Evolutionary conservation across 2,113 vertebrate genomes (phyloP), one percentile per base, ranked within the genome.

Genomic region (Istiophorus platypterus): DNA sequence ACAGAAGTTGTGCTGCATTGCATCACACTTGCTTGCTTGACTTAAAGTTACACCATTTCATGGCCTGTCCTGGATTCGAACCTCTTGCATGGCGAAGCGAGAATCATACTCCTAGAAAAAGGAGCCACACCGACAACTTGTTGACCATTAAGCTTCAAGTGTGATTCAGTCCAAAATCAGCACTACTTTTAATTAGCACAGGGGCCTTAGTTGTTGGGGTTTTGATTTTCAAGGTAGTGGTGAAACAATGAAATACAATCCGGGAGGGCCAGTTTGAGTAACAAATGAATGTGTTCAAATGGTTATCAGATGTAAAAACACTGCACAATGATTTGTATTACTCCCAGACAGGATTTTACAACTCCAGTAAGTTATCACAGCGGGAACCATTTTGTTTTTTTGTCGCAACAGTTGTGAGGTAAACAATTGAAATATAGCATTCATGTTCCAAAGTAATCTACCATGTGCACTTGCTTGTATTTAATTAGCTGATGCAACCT

Each of bases 31-130:
- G 6, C 1, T 22, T 22, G 20, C 7, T 51, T 51, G 24, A 14
- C 0, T 26, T 56, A 26, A 27, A 27, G 24, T 27, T 57, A 12
- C 27, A 5, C 14, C 5, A 5, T 2, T 1, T 0, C 80, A n/a
- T n/a, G 87, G 82, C 87, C 88, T 85, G 85, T 86, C 85, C 66
- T 92, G 92, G 94, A 95, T 93, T 94, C 93, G 93, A 93, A 95
- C 91, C 93, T 93, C 94, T 94, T 90, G 88, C 94, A 94, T 92
- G 92, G 92, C 94, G 5, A 54, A 54, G 11, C 9, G 9, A 54
- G n/a, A 54, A 54, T 24, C 49, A 51, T 45, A 51, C 47, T 18
- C 18, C 47, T 51, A 20, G 47, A 20, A 17, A 17, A 51, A 22
- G 18, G 7, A 51, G 42, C 42, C 42, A 17, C 42, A 17, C 42